Conservation (phyloP, 2,113 vertebrate genomes). For the Ariopsis seemanni region DNA sequence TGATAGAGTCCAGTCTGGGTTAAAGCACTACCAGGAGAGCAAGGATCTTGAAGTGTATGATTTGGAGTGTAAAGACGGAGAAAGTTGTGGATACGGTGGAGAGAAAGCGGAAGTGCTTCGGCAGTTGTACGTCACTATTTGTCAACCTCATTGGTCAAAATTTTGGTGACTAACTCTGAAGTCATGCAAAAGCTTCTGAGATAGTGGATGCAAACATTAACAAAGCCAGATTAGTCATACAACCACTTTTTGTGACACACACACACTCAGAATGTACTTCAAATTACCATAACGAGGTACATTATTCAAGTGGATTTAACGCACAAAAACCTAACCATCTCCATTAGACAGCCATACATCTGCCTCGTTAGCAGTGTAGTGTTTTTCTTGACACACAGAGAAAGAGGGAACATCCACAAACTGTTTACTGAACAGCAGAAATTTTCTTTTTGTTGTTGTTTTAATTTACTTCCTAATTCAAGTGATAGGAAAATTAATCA, state of each 20-base stretch:
- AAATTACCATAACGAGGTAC: conserved; percentile 39
- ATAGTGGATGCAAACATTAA: conserved; percentile 35
- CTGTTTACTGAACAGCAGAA: conserved; percentile 59
- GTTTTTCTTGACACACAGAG: conserved; percentile 34
- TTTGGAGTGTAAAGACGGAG: too few species aligned
- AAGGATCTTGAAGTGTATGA: neutral
- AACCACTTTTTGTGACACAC: neutral
- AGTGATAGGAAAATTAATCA: conserved; percentile 74
- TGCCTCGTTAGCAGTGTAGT: conserved; percentile 59
- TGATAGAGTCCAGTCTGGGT: neutral
- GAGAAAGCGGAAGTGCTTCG: neutral
- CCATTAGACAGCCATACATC: conserved; percentile 55
- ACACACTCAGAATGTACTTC: neutral
- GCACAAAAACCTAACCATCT: conserved; percentile 30
- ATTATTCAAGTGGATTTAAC: conserved; percentile 43
- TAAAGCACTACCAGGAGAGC: neutral
- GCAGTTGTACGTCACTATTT: neutral
- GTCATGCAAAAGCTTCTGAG: conserved; percentile 31
- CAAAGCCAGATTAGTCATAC: conserved; percentile 37
- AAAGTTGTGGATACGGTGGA: neutral
- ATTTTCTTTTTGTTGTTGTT: conserved; percentile 48
- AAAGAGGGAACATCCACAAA: conserved; percentile 45
- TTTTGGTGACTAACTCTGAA: conserved; percentile 30
- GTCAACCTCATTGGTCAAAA: conserved; percentile 22
- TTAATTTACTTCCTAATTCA: conserved; percentile 75